Evolutionary conservation across 2,113 vertebrate species (phyloP).

Genomic region (Mirza zaza): DNA sequence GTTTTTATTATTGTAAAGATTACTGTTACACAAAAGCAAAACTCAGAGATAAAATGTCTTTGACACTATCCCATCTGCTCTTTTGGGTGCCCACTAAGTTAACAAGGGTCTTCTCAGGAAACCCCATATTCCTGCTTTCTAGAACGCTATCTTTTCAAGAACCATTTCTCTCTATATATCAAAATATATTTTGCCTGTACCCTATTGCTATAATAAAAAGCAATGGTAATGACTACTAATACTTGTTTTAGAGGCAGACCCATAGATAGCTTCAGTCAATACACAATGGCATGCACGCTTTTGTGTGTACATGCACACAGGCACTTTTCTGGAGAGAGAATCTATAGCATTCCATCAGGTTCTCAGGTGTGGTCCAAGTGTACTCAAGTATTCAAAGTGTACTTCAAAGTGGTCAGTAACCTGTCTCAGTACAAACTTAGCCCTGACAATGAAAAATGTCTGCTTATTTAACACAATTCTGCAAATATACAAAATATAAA

Average conservation of each 20-base stretch:
- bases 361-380: not conserved
- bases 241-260: not conserved
- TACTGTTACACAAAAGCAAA: not conserved
- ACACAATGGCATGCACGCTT: not conserved
- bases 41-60: not conserved
- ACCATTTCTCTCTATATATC: not conserved
- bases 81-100: not conserved
- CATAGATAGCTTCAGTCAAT: not conserved
- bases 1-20: not conserved
- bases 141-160: not conserved
- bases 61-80: not conserved
- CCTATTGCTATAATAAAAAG: not conserved
- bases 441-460: not conserved
- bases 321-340: not conserved
- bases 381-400: not conserved
- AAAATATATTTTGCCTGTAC: not conserved
- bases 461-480: not conserved
- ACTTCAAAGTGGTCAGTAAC: not conserved
- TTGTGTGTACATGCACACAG: not conserved
- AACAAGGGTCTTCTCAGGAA: not conserved
- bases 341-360: not conserved
- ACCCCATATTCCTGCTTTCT: not conserved
- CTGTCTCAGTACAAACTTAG: not conserved
- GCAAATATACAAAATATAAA: not conserved
- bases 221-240: not conserved